phyloP scores from a whole-genome alignment of 1,140 invertebrate genomes.

The Eulimnadia texana region DNA sequence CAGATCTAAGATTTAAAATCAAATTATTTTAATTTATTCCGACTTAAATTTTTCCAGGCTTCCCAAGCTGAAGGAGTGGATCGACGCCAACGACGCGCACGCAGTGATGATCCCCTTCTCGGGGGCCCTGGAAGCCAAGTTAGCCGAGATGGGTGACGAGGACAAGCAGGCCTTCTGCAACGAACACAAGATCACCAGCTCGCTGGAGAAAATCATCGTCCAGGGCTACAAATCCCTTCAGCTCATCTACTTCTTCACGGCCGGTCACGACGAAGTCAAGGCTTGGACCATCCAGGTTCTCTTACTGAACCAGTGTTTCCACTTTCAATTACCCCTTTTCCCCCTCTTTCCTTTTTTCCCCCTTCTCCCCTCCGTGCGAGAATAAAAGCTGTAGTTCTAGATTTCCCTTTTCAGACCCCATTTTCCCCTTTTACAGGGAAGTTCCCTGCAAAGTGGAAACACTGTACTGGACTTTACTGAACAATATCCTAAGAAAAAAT shows the following conservation, averaged over 20 bases:
- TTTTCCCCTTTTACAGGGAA: too few relatives aligned
- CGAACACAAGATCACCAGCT: slow-evolving; percentile 60
- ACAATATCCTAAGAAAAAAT: too few relatives aligned
- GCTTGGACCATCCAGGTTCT: slow-evolving; percentile 95
- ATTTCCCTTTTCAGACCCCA: too few relatives aligned
- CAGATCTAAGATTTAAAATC: too few relatives aligned
- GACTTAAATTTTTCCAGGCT: slow-evolving; percentile 65
- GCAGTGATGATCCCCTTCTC: slow-evolving; percentile 89
- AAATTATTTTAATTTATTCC: too few relatives aligned
- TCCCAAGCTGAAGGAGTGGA: slow-evolving; percentile 96
- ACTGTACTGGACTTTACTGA: too few relatives aligned
- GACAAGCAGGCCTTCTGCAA: slow-evolving; percentile 61
- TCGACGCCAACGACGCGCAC: slow-evolving; percentile 92
- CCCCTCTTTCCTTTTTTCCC: too few relatives aligned
- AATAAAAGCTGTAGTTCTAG: too few relatives aligned
- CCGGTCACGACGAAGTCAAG: slow-evolving; percentile 93
- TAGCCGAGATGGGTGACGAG: slow-evolving; percentile 71
- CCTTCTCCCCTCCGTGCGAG: too few relatives aligned
- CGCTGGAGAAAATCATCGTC: slow-evolving; percentile 92
- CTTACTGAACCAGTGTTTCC: too few relatives aligned
- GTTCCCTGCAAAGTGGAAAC: too few relatives aligned
- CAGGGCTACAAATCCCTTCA: slow-evolving; percentile 93
- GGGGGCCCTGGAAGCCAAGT: slow-evolving; percentile 72
- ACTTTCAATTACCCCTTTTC: too few relatives aligned
- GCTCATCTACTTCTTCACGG: slow-evolving; percentile 93